These are phyloP conservation scores for Leptinotarsa lineolata DNA, from an alignment of 1,140 invertebrate species.

Conservation along the genomic window DNA sequence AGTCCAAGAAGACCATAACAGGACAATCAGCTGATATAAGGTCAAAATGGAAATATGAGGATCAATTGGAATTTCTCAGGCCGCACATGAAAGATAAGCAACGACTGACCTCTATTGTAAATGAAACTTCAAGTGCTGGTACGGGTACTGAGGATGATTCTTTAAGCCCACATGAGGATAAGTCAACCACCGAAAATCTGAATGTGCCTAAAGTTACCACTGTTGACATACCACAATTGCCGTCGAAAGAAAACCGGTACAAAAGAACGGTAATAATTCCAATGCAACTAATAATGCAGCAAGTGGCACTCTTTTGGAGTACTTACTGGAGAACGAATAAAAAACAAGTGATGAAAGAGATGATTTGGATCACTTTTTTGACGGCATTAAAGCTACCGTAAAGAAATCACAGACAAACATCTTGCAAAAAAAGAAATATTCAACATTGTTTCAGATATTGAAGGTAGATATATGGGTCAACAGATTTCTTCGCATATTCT, in stretches of 20 bases:
- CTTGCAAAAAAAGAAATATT: too few species aligned
- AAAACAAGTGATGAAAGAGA: too few species aligned
- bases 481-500: neutral
- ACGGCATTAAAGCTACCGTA: too few species aligned
- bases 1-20: neutral
- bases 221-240: neutral
- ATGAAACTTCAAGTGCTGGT: neutral
- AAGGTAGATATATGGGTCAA: neutral
- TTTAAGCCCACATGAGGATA: neutral
- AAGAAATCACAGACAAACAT: too few species aligned
- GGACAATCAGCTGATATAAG: neutral
- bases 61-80: slow-evolving; percentile 11
- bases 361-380: too few species aligned
- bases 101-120: slow-evolving; percentile 12
- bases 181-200: neutral
- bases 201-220: neutral
- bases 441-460: neutral
- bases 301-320: too few species aligned
- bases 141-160: neutral
- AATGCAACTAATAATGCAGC: too few species aligned
- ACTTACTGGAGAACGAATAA: too few species aligned
- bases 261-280: neutral
- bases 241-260: neutral
- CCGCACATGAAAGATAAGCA: neutral
- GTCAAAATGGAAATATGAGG: neutral